Percentiles rank a stretch among this genome's conserved stretches.
phyloP scores from a whole-genome alignment of 2,888 invertebrate genomes.

The Tanypteryx hageni region DNA sequence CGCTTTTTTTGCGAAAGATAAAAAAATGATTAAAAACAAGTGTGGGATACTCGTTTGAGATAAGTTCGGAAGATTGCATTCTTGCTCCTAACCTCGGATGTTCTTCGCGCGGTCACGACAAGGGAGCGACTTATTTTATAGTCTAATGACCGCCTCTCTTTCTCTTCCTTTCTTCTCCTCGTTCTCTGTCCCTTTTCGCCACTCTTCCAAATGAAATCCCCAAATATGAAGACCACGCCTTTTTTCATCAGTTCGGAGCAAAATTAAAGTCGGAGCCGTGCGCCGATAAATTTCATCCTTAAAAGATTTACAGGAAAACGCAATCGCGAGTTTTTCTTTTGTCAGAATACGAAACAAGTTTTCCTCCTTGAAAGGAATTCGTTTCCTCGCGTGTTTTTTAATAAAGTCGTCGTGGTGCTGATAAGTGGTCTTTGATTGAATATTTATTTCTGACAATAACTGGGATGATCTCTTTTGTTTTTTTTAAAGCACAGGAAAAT shows the following conservation, averaged over 20 bases:
- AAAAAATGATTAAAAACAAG: background rate
- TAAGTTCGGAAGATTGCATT: constrained; percentile 7
- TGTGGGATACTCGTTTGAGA: background rate
- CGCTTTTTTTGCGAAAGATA: background rate
- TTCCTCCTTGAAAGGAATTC: too few species aligned
- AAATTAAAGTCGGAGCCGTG: background rate
- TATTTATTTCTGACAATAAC: too few species aligned
- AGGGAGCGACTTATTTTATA: background rate
- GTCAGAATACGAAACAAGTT: too few species aligned
- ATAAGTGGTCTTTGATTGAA: too few species aligned
- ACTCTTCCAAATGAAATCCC: background rate
- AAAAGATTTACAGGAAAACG: background rate
- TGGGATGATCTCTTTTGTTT: too few species aligned
- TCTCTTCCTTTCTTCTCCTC: background rate
- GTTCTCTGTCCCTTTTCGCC: background rate
- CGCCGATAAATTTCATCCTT: background rate
- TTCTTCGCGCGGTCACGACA: background rate
- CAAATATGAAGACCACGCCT: background rate
- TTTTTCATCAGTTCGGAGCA: background rate
- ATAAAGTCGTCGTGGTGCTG: too few species aligned
- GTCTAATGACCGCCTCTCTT: background rate
- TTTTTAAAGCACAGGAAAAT: too few species aligned
- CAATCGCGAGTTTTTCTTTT: background rate
- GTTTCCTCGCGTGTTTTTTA: too few species aligned
- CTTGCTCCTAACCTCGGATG: background rate